phyloP scores from a whole-genome alignment of 2,888 invertebrate genomes.

The Pelosia muscerda region DNA sequence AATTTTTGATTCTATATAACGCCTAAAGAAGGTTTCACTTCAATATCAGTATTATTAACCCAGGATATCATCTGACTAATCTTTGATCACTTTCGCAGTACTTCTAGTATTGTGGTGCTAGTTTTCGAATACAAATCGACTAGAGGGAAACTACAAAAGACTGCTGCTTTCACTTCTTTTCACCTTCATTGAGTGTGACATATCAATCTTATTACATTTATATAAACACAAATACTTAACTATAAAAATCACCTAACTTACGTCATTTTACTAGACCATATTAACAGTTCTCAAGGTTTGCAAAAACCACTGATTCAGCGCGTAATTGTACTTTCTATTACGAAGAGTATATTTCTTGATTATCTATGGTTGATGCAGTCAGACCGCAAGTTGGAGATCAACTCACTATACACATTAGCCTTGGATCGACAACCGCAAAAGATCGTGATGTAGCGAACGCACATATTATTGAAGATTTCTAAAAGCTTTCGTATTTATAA shows the following conservation, averaged over 20 bases:
- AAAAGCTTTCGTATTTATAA: constrained; percentile 14
- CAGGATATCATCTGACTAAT: too few relatives aligned
- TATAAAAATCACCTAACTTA: background rate
- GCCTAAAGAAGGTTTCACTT: too few relatives aligned
- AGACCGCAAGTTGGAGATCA: constrained; percentile 53
- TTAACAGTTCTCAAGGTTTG: constrained; percentile 17
- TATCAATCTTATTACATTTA: background rate
- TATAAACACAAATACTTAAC: too few relatives aligned
- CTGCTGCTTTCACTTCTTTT: too few relatives aligned
- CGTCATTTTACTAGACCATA: background rate
- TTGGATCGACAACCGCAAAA: constrained; percentile 49
- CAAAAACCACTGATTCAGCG: constrained; percentile 41
- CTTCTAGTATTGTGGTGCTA: too few relatives aligned
- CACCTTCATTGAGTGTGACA: background rate
- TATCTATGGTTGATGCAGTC: constrained; percentile 41
- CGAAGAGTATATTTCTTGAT: constrained; percentile 47
- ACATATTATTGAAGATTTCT: constrained; percentile 25
- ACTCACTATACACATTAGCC: constrained; percentile 28
- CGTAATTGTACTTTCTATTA: constrained; percentile 62
- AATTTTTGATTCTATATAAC: too few relatives aligned
- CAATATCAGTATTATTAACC: too few relatives aligned
- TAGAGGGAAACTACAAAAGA: too few relatives aligned
- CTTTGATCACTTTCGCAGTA: too few relatives aligned
- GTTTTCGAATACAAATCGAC: too few relatives aligned
- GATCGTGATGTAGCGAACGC: constrained; percentile 49